A percentile compares a stretch with the other conserved stretches of the same genome.
These are phyloP conservation scores for Epinotia ramella DNA, from an alignment of 2,888 invertebrate genomes.

Conservation along the genomic window DNA sequence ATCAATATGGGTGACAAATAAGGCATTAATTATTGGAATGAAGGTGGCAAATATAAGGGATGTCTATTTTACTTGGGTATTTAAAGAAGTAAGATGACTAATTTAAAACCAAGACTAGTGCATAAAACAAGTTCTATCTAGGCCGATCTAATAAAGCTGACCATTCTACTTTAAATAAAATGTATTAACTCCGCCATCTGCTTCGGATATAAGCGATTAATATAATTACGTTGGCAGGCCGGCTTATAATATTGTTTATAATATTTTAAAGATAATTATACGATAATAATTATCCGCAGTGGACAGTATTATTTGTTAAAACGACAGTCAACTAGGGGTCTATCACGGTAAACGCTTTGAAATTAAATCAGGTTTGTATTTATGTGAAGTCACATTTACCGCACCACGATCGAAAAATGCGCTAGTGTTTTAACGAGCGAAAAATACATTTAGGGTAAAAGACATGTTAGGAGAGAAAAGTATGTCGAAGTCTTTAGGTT, in stretches of 20 bases:
- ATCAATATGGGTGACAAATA: too few relatives aligned
- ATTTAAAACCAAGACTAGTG: too few relatives aligned
- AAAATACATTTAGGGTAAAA: not conserved
- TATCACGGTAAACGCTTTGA: not conserved
- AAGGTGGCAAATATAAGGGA: too few relatives aligned
- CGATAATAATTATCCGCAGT: conserved; percentile 20
- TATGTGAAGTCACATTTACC: not conserved
- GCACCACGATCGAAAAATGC: not conserved
- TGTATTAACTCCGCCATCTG: conserved; percentile 19
- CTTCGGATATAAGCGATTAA: conserved; percentile 32
- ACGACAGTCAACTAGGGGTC: not conserved
- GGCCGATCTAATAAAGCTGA: not conserved
- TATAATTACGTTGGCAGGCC: conserved; percentile 27
- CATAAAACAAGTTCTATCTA: not conserved
- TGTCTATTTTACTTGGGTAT: too few relatives aligned
- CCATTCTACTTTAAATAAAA: conserved; percentile 3
- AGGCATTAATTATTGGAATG: too few relatives aligned
- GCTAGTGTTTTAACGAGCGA: not conserved
- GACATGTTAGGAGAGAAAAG: too few relatives aligned
- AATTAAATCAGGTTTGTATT: not conserved
- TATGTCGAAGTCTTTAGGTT: too few relatives aligned
- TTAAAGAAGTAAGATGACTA: too few relatives aligned
- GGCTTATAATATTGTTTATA: conserved; percentile 19
- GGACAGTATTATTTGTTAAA: conserved; percentile 8
- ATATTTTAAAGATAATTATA: conserved; percentile 26